phyloP scores from a whole-genome alignment of 2,888 invertebrate species.

The Diarsia rubi region DNA sequence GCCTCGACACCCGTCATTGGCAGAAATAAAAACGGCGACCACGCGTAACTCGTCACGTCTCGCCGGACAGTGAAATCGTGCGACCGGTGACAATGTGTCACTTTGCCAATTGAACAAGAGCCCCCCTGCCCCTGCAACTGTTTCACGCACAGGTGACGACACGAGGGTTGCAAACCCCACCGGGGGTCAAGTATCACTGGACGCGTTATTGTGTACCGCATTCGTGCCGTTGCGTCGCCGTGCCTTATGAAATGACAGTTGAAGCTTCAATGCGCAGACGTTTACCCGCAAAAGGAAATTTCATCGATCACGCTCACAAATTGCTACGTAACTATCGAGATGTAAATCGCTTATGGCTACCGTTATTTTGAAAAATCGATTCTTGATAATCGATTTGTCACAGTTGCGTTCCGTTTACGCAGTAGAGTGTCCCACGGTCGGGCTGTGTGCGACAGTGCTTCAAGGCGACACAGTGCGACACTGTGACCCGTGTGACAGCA shows the following conservation, averaged over 20 bases:
- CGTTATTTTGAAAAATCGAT: constrained; percentile 90
- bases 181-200: constrained; percentile 76
- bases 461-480: constrained; percentile 66
- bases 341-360: constrained; percentile 88
- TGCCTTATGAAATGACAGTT: constrained; percentile 90
- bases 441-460: constrained; percentile 68
- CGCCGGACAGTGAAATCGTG: constrained; percentile 89
- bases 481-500: constrained; percentile 72
- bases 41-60: constrained; percentile 90
- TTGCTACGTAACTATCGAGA: constrained; percentile 88
- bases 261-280: constrained; percentile 88
- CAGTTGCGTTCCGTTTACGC: constrained; percentile 87
- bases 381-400: constrained; percentile 86
- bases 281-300: constrained; percentile 88
- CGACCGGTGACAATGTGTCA: constrained; percentile 89
- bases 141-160: constrained; percentile 39
- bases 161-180: constrained; percentile 58
- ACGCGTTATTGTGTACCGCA: constrained; percentile 78
- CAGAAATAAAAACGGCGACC: constrained; percentile 91
- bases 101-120: constrained; percentile 74
- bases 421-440: constrained; percentile 87
- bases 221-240: constrained; percentile 82
- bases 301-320: constrained; percentile 89
- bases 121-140: constrained; percentile 66
- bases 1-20: constrained; percentile 91